These are phyloP conservation scores for Scrobipalpa costella DNA, from an alignment of 2,888 invertebrate genomes.

Conservation along the genomic window DNA sequence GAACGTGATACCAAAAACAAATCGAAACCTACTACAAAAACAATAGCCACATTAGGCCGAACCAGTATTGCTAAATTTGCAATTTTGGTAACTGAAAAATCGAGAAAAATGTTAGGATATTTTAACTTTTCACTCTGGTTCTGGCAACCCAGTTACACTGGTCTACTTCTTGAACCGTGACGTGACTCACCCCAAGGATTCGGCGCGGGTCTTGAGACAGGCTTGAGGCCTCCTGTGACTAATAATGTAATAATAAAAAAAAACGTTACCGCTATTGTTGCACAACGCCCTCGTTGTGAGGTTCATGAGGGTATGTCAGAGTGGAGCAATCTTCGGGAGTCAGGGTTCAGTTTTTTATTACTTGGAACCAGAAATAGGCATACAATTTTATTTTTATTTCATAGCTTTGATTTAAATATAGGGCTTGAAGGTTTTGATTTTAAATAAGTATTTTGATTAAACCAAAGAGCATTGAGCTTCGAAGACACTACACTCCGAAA, in stretches of 20 bases:
- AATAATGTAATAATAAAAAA: conserved; percentile 8
- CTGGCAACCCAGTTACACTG: background rate
- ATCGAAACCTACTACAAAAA: too few relatives aligned
- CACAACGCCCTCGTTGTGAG: conserved; percentile 4
- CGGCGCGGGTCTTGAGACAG: background rate
- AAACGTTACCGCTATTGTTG: conserved; percentile 15
- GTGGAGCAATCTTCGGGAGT: conserved; percentile 14
- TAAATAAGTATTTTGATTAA: background rate
- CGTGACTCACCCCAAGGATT: conserved; percentile 22
- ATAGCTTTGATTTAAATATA: too few relatives aligned
- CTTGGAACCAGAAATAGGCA: background rate
- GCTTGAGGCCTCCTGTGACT: conserved; percentile 14
- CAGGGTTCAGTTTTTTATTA: background rate
- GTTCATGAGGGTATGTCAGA: background rate
- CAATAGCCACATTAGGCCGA: too few relatives aligned
- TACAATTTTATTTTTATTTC: too few relatives aligned
- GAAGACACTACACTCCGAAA: too few relatives aligned
- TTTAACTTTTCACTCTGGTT: background rate
- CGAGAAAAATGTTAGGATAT: background rate
- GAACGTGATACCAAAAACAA: too few relatives aligned
- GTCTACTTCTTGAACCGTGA: conserved; percentile 16
- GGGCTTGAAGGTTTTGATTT: background rate
- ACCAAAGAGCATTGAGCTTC: too few relatives aligned
- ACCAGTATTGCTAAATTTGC: background rate
- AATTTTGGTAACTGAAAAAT: background rate